Conservation (phyloP, 1,140 invertebrate species). For the Drosophila rhopaloa region DNA sequence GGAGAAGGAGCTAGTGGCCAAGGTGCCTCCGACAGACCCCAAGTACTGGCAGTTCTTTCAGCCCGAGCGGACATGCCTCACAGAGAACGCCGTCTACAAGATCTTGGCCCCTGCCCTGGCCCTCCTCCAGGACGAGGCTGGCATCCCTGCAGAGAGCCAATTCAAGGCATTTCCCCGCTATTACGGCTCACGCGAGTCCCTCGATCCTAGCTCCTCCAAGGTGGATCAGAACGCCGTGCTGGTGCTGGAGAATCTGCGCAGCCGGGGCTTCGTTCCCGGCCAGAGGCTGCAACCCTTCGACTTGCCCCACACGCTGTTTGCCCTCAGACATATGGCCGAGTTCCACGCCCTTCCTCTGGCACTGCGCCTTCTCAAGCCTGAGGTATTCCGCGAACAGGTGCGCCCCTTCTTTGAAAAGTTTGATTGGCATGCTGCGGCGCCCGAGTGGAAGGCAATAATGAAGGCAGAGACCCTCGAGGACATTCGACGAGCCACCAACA, state of each 20-base stretch:
- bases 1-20: conserved; percentile 85
- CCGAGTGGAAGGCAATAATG: conserved; percentile 58
- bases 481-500: conserved; percentile 44
- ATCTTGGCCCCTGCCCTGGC: conserved; percentile 85
- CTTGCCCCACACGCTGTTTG: conserved; percentile 84
- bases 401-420: conserved; percentile 77
- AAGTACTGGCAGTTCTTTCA: conserved; percentile 86
- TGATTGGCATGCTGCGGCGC: conserved; percentile 63
- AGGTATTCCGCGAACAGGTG: conserved; percentile 85
- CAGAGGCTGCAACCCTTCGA: conserved; percentile 85
- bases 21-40: conserved; percentile 86
- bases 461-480: conserved; percentile 59
- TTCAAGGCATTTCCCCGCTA: conserved; percentile 85
- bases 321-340: conserved; percentile 85
- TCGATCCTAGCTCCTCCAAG: conserved; percentile 72
- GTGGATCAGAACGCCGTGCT: conserved; percentile 86
- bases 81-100: conserved; percentile 86
- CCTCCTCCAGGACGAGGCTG: conserved; percentile 85
- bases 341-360: conserved; percentile 87
- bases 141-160: conserved; percentile 74
- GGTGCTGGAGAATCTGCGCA: conserved; percentile 86
- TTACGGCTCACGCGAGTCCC: conserved; percentile 85
- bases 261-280: conserved; percentile 84
- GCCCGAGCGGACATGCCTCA: conserved; percentile 86
- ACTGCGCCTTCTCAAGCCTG: conserved; percentile 85